A percentile compares a stretch with the other conserved stretches of the same genome.
phyloP scores from a whole-genome alignment of 2,797 vertebrate genomes.

The Liparis tanakae region DNA sequence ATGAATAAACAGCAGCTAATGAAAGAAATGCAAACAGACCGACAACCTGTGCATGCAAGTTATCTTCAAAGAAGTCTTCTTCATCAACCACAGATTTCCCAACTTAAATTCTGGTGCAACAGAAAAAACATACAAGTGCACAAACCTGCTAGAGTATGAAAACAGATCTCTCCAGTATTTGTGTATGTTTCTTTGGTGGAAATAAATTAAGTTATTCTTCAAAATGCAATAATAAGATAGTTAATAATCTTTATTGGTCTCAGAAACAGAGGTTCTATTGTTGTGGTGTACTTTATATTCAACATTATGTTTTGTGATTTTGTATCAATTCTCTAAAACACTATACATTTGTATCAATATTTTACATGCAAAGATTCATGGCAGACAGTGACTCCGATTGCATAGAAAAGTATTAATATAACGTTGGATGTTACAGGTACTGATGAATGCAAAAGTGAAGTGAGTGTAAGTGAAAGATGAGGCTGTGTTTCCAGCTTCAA shows the following conservation, averaged over 20 bases:
- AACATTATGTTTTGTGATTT: background rate
- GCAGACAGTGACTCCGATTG: background rate
- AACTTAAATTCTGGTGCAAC: background rate
- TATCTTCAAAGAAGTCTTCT: background rate
- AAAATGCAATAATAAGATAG: background rate
- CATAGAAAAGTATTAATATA: background rate
- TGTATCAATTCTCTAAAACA: background rate
- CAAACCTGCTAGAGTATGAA: background rate
- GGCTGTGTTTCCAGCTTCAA: conserved; percentile 1
- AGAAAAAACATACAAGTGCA: background rate
- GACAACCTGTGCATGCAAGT: background rate
- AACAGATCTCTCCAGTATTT: background rate
- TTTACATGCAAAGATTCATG: background rate
- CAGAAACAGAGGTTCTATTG: background rate
- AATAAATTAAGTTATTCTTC: background rate
- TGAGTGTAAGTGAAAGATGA: background rate
- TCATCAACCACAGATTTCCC: background rate
- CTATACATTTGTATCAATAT: background rate
- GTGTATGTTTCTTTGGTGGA: too few species aligned
- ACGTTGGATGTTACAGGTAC: background rate
- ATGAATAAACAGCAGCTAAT: background rate
- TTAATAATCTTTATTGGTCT: conserved; percentile 5
- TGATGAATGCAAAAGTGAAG: background rate
- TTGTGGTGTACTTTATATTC: background rate
- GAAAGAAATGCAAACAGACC: background rate